Percentiles rank a stretch among this genome's conserved stretches.
Evolutionary conservation across 2,113 vertebrate genomes (phyloP).

Genomic region (Empidonax traillii): DNA sequence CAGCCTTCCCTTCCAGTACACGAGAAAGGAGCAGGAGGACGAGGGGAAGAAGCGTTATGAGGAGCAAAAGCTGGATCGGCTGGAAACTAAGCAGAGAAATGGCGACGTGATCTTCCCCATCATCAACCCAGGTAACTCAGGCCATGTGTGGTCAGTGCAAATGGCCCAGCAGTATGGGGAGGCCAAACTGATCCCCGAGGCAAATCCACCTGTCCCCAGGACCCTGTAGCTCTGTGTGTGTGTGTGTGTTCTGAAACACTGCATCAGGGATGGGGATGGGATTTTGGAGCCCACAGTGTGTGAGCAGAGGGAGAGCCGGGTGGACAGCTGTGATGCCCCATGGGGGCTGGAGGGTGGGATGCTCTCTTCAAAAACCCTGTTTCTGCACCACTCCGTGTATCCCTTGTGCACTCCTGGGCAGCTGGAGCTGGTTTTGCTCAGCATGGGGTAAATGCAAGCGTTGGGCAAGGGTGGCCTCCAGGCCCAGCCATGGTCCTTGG

Average conservation of each 20-base stretch:
- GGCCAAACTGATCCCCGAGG: not conserved
- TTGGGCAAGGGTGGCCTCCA: not conserved
- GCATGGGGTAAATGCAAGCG: rapidly evolving
- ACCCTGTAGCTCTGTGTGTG: rapidly evolving
- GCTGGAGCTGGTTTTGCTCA: not conserved
- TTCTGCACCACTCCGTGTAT: not conserved
- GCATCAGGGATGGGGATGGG: not conserved
- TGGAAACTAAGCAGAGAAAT: constrained; percentile 83
- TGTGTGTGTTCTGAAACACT: rapidly evolving
- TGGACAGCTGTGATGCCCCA: not conserved
- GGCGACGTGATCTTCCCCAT: constrained; percentile 75
- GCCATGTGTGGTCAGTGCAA: rapidly evolving
- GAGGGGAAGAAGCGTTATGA: constrained; percentile 90
- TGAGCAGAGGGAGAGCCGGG: not conserved
- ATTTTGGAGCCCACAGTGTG: rapidly evolving
- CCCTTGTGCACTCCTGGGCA: not conserved
- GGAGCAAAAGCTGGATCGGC: constrained; percentile 87
- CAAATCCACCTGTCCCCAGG: rapidly evolving
- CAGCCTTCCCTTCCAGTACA: constrained; percentile 72
- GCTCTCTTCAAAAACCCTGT: rapidly evolving
- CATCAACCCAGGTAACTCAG: constrained; percentile 78
- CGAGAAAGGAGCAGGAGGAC: constrained; percentile 80
- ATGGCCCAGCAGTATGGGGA: not conserved
- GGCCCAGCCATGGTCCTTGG: not conserved
- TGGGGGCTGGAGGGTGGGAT: not conserved